These are phyloP conservation scores for Alfaro cultratus DNA, from an alignment of 2,797 vertebrate genomes.

Conservation along the genomic window DNA sequence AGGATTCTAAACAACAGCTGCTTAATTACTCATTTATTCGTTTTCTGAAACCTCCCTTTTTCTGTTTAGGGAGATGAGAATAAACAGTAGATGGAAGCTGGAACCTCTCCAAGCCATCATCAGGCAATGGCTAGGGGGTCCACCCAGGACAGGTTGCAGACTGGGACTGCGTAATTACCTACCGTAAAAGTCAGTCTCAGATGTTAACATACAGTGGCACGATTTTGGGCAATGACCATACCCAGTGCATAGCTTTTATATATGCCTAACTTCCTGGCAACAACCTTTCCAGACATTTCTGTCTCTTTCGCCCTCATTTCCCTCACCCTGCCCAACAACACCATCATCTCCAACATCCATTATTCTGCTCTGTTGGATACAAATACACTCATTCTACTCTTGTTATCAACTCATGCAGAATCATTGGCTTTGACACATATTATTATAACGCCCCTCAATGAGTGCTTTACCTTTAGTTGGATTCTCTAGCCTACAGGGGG, in stretches of 20 bases:
- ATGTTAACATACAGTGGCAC: constrained; percentile 32
- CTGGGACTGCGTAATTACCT: constrained; percentile 35
- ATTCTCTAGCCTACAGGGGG: constrained; percentile 56
- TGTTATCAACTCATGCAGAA: constrained; percentile 72
- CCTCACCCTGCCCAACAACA: constrained; percentile 4
- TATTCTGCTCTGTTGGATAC: constrained; percentile 73
- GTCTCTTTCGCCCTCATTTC: constrained; percentile 5
- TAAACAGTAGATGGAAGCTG: neutral
- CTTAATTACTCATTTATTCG: constrained; percentile 26
- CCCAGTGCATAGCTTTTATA: constrained; percentile 11
- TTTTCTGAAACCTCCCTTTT: neutral
- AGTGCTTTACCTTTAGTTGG: constrained; percentile 69
- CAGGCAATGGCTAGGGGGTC: neutral
- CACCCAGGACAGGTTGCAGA: neutral
- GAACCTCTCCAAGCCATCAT: neutral
- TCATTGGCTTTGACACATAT: constrained; percentile 73
- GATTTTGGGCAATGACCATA: constrained; percentile 25
- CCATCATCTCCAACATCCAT: constrained; percentile 54
- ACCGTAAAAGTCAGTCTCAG: constrained; percentile 40
- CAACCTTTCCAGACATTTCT: constrained; percentile 21
- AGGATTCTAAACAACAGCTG: constrained; percentile 50
- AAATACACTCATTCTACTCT: constrained; percentile 58
- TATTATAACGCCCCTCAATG: constrained; percentile 70
- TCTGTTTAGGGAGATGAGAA: neutral
- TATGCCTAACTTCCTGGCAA: constrained; percentile 9